Base-by-base conservation (phyloP, 2,888 invertebrate genomes). In the Hymenopus coronatus region DNA sequence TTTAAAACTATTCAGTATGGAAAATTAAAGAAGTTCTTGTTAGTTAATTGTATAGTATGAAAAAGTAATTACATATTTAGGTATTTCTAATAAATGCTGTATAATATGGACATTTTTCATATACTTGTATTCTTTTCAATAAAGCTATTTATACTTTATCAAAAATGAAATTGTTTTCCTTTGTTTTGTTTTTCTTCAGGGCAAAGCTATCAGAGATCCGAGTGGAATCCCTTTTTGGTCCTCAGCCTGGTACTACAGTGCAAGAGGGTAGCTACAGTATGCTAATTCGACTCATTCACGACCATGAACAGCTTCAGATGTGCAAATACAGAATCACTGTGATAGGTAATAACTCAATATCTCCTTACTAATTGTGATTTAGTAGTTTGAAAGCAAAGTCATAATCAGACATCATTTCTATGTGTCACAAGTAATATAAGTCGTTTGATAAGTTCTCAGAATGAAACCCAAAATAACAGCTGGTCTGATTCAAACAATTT, bases 201-300 rank as follows among this genome's bases (percentile, higher is more conserved):
- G 85, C 88, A 8, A 88, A 84, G 86, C 83, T 90, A n/a, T 87
- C 90, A 25, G 90, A 90, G 15, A 84, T 90, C 28, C 85, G 84
- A 70, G 33, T 89, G 54, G 90, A 90, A 40, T 88, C 88, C 25
- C 82, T 93, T 91, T 93, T 93, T 89, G 94, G 94, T 3, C 94
- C 94, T 3, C 92, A 92, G 90, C 93, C 94, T 89, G 94, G 94
- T 14, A 92, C 93, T 9, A 90, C 94, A 82, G 91, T 94, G 14
- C 91, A 92, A 90, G 92, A 93, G 90, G 94, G 94, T n/a, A 93
- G 93, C 2, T 93, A 94, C 90, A 91, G 92, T 82, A 90, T 94
- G 82, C 91, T 94, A 85, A 94, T 94, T 0, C 92, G 92, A 84
- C 93, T 94, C 88, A 91, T 92, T 33, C 91, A 93, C 88, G 92